Base-by-base conservation (phyloP, 2,797 vertebrate species). In the Paramormyrops hopkinsi region DNA sequence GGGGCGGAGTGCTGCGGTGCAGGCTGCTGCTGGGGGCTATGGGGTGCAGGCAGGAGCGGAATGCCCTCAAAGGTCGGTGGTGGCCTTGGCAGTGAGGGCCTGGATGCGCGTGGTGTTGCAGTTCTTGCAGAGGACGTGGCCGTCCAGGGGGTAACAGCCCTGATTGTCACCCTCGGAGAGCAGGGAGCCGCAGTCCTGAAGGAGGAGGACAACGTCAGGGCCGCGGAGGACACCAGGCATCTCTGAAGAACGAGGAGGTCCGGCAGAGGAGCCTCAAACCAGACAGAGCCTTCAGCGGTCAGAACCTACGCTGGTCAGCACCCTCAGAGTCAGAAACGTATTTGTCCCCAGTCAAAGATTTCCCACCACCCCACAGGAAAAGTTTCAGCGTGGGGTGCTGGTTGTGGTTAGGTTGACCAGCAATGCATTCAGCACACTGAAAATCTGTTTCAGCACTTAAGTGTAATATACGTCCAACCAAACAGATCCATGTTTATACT, bases 111-210 rank as follows among this genome's bases (percentile, higher is more conserved):
- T 94, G 25, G 96, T 97, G 95, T 99, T 99, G 96, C 99, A 99
- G 95, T 96, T 96, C 95, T 99, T 99, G 96, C 99, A 99, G 91
- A 99, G 98, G 94, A 99, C 96, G 90, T 99, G 99, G 90, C 97
- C 97, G 0, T 99, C 98, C 96, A 99, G 94, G 53, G 99, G 98
- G 94, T 99, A 99, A 94, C 98, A 99, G 94, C 98, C 98, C 94
- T 99, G 99, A 94, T 98, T 99, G 90, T 99, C 98, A 1, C 98
- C 98, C 95, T 99, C 99, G n/a, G 98, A 99, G 29, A 99, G 96
- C 91, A 98, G 97, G 59, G 96, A 96, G 62, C 97, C 97, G 88
- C 98, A 99, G 92, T 99, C 98, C 98, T 99, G 94, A 44, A 92
- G 84, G 50, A 87, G 56, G 33, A 25, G 29, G 9, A 87, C 48